Percentiles rank a stretch among this genome's conserved stretches.
Conservation (phyloP, 2,888 invertebrate genomes). For the Dicyrtoma fusca region DNA sequence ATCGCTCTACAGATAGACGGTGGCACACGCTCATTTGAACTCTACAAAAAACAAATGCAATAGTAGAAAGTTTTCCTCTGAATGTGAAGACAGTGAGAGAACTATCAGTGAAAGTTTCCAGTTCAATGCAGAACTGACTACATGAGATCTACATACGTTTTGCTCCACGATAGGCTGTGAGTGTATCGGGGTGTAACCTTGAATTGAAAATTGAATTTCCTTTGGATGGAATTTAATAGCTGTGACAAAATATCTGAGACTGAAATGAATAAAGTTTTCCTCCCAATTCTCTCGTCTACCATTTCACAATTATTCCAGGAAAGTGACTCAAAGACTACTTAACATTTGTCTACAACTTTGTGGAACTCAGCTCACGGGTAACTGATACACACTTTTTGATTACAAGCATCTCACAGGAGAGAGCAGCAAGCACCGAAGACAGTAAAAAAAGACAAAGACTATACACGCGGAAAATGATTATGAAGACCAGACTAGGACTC, state of each 20-base stretch:
- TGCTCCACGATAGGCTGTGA: neutral
- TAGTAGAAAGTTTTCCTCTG: too few species aligned
- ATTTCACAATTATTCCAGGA: neutral
- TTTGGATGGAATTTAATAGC: neutral
- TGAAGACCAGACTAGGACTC: constrained; percentile 27
- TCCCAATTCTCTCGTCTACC: neutral
- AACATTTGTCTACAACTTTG: too few species aligned
- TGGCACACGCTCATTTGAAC: too few species aligned
- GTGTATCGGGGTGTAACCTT: neutral
- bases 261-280: neutral
- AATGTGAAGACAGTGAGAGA: too few species aligned
- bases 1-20: too few species aligned
- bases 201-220: neutral
- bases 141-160: neutral
- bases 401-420: too few species aligned
- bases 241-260: neutral
- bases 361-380: too few species aligned
- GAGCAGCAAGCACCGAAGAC: neutral
- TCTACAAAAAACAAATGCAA: too few species aligned
- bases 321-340: neutral
- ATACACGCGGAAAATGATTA: constrained; percentile 1
- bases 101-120: too few species aligned
- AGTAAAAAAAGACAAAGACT: constrained; percentile 1
- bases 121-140: too few species aligned
- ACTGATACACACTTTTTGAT: too few species aligned